Conservation (phyloP, 1,140 invertebrate species). For the Drosophila mayri region DNA sequence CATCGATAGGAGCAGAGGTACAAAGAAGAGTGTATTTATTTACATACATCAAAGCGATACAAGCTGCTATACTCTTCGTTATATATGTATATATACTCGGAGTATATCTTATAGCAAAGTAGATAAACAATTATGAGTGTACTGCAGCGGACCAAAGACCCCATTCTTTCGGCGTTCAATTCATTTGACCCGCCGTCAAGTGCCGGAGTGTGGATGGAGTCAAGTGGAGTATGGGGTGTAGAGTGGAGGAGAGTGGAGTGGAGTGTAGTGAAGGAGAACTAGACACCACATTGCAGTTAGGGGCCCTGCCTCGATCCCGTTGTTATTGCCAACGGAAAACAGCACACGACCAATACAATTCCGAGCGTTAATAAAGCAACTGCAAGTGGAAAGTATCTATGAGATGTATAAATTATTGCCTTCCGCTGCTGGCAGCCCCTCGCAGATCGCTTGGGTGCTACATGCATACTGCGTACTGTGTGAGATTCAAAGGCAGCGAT, state of each 20-base stretch:
- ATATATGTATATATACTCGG: constrained; percentile 1
- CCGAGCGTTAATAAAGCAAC: constrained; percentile 63
- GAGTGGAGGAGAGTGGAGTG: constrained; percentile 8
- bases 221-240: constrained; percentile 23
- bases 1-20: constrained; percentile 8
- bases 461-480: neutral
- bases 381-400: constrained; percentile 60
- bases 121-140: constrained; percentile 77
- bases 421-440: constrained; percentile 19
- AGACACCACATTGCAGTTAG: neutral
- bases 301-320: neutral
- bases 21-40: neutral
- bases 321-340: constrained; percentile 56
- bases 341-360: constrained; percentile 59
- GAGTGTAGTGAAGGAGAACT: constrained; percentile 9
- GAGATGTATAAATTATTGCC: constrained; percentile 69
- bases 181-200: constrained; percentile 69
- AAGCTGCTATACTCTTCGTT: neutral
- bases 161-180: constrained; percentile 50
- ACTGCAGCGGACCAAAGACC: constrained; percentile 51
- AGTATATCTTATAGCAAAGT: constrained; percentile 50
- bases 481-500: constrained; percentile 2
- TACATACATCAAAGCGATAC: constrained; percentile 17
- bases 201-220: constrained; percentile 15
- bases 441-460: constrained; percentile 29